Evolutionary conservation across 2,113 vertebrate genomes (phyloP), one percentile per base, ranked within the genome.

Genomic region (Chelonoidis abingdonii): DNA sequence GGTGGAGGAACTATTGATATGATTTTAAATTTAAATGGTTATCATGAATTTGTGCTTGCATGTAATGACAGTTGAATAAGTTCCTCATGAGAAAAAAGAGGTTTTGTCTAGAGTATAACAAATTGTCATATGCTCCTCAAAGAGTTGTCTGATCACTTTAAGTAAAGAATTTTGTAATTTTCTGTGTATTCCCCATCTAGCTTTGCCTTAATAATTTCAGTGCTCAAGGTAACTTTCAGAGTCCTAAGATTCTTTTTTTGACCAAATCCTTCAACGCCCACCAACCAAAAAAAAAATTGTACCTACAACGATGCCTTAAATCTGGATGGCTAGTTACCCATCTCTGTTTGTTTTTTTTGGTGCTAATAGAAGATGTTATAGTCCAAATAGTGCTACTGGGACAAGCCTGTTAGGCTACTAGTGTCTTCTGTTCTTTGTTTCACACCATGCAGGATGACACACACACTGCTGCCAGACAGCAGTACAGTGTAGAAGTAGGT

Each of bases 21-120:
- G 88, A 93, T 93, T 96, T 92, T 90, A 96, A 96, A 96, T 95
- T 93, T 69, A 88, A 62, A 97, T 87, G 86, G 75, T 44, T 88
- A 1, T 76, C 87, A 95, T 88, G 87, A 97, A 95, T 97, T 69
- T 93, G 54, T 95, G 17, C 90, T 93, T 96, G 31, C 57, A 83
- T 97, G 2, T 94, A 93, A 94, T 92, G 89, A 90, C 35, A 92
- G n/a, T 89, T 49, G 89, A 96, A 87, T 94, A 85, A 95, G 44
- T 95, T 59, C 52, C 65, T 86, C 27, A 72, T 85, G 86, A 97
- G 76, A 93, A 52, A 89, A 92, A 59, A 2, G 22, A 59, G n/a
- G 22, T 96, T 96, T 86, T 93, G 47, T 84, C 49, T 94, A 92
- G n/a, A 87, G 49, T 41, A 38, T 94, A 56, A 94, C 49, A 90